phyloP scores from a whole-genome alignment of 2,888 invertebrate genomes.

The Diogma glabrata region DNA sequence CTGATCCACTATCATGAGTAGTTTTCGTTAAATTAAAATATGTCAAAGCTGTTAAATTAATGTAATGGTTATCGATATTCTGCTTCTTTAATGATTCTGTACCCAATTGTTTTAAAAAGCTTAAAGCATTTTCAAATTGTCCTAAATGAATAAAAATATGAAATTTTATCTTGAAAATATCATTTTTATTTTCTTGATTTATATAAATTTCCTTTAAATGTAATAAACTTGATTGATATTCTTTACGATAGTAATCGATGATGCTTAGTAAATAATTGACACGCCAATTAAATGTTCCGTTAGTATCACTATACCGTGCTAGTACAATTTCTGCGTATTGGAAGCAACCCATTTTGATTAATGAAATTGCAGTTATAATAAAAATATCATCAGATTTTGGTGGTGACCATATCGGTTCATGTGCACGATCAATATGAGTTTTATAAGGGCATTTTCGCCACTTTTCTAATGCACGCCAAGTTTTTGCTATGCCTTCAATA shows the following conservation, averaged over 20 bases:
- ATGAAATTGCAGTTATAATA: not conserved
- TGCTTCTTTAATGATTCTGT: no score
- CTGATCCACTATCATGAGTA: not conserved
- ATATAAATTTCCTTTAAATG: not conserved
- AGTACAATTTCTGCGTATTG: not conserved
- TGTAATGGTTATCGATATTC: not conserved
- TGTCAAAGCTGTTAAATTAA: not conserved
- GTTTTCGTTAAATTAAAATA: not conserved
- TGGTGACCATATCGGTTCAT: no score
- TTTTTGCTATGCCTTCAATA: no score
- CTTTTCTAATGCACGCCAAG: no score
- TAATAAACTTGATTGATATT: not conserved
- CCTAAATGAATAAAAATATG: not conserved
- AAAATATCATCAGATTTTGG: constrained; percentile 4
- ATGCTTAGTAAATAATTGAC: constrained; percentile 5
- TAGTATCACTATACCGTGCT: not conserved
- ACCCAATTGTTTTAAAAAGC: not conserved
- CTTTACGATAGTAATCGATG: not conserved
- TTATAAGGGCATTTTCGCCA: no score
- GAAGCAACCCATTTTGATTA: not conserved
- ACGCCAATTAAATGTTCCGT: not conserved
- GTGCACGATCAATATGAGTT: no score
- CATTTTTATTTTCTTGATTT: not conserved
- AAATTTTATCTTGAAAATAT: constrained; percentile 5
- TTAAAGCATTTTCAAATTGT: not conserved